These are phyloP conservation scores for Pluvialis apricaria DNA, from an alignment of 2,113 vertebrate genomes.

Conservation along the genomic window DNA sequence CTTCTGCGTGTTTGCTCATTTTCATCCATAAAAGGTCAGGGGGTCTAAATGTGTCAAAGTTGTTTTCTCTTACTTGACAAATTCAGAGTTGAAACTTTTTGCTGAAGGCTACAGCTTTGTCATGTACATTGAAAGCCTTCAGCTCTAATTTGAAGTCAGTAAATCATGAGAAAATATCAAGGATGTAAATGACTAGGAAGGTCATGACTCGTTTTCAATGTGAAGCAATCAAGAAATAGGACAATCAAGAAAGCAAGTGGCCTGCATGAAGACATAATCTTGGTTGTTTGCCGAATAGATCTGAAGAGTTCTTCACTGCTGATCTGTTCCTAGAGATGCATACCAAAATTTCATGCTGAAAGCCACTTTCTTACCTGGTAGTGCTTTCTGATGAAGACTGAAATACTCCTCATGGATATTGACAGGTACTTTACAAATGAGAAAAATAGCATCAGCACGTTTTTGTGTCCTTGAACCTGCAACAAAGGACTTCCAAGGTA, in stretches of 20 bases:
- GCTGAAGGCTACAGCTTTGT: slow-evolving; percentile 3
- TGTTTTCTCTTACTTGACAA: slow-evolving; percentile 18
- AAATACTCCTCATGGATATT: neutral
- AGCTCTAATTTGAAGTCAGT: neutral
- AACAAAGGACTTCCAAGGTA: neutral
- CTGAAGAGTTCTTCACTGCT: neutral
- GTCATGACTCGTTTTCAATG: neutral
- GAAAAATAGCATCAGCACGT: neutral
- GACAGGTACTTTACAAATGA: neutral
- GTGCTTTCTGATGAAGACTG: neutral
- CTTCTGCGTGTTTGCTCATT: neutral
- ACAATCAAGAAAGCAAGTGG: neutral
- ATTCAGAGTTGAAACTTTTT: slow-evolving; percentile 9
- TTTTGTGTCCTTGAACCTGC: neutral
- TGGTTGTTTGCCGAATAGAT: neutral
- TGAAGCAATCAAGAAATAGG: neutral
- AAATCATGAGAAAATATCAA: slow-evolving; percentile 15
- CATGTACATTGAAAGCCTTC: neutral
- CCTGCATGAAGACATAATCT: neutral
- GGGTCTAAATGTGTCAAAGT: neutral
- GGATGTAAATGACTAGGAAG: neutral
- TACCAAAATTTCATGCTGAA: neutral
- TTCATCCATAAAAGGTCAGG: neutral
- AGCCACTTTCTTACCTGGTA: neutral
- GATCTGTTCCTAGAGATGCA: neutral